Percentiles rank a stretch among this genome's conserved stretches.
phyloP scores from a whole-genome alignment of 2,113 vertebrate species.

The Setophaga kirtlandii region DNA sequence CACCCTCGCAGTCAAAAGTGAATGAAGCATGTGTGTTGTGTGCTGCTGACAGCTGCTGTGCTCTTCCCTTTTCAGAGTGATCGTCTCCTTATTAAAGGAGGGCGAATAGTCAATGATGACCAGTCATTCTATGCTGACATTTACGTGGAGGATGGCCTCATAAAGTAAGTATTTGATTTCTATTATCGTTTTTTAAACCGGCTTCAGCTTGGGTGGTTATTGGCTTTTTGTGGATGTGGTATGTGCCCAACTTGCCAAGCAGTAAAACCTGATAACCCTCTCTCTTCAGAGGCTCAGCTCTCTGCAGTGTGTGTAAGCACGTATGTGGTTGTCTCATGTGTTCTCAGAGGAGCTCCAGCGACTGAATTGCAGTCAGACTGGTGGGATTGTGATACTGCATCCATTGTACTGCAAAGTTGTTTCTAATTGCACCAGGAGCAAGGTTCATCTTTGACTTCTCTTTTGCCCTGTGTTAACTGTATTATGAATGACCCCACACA shows the following conservation, averaged over 20 bases:
- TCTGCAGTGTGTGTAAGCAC: background rate
- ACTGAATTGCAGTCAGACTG: background rate
- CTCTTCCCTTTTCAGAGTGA: slow-evolving; percentile 83
- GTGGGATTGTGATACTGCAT: background rate
- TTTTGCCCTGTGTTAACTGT: background rate
- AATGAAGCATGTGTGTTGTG: background rate
- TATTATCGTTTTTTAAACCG: background rate
- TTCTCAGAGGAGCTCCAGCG: background rate
- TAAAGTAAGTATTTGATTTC: slow-evolving; percentile 85
- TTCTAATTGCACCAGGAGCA: background rate
- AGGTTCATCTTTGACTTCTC: background rate
- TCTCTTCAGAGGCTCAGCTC: background rate
- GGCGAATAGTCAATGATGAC: slow-evolving; percentile 96
- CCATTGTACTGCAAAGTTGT: background rate
- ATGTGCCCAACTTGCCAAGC: background rate
- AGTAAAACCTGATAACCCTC: background rate
- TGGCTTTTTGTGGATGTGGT: background rate
- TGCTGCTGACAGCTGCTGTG: background rate
- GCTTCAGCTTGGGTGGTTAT: background rate
- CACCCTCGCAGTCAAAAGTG: background rate
- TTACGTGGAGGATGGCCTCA: slow-evolving; percentile 98
- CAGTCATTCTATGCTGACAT: slow-evolving; percentile 96
- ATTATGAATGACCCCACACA: background rate
- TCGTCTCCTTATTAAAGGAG: slow-evolving; percentile 95
- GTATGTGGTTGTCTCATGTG: background rate